phyloP scores from a whole-genome alignment of 1,140 invertebrate species.

The Leptinotarsa defecta region DNA sequence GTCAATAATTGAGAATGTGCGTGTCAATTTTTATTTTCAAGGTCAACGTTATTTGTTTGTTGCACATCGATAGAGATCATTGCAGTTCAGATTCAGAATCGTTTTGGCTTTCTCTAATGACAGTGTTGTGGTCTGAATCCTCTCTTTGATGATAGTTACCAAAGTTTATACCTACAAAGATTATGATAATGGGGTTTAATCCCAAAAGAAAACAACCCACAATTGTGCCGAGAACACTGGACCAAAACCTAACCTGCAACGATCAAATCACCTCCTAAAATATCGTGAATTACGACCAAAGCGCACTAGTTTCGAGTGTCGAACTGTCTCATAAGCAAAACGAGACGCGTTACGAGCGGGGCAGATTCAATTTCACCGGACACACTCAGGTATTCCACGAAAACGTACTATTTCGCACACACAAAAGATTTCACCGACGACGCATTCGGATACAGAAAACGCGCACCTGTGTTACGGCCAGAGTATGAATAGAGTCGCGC shows the following conservation, averaged over 20 bases:
- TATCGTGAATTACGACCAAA: background rate
- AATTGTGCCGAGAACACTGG: background rate
- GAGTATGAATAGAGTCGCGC: conserved; percentile 46
- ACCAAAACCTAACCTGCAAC: background rate
- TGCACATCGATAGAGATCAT: too few relatives aligned
- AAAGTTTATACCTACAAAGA: background rate
- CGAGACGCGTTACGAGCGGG: background rate
- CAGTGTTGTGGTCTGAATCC: too few relatives aligned
- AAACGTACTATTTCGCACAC: conserved; percentile 5
- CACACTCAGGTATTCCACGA: conserved; percentile 2
- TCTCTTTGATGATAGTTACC: too few relatives aligned
- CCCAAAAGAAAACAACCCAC: background rate
- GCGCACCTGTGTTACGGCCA: conserved; percentile 46
- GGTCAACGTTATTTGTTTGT: too few relatives aligned
- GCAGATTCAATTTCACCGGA: background rate
- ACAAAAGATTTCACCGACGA: conserved; percentile 8
- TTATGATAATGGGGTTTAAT: background rate
- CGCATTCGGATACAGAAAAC: background rate
- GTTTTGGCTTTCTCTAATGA: too few relatives aligned
- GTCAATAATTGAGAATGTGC: too few relatives aligned
- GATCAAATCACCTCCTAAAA: background rate
- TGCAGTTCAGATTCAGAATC: too few relatives aligned
- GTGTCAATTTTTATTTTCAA: too few relatives aligned
- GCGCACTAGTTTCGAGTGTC: background rate
- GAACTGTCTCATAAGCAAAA: background rate